These are phyloP conservation scores for Drosophila grimshawi DNA, from an alignment of 1,140 invertebrate genomes.

Conservation along the genomic window DNA sequence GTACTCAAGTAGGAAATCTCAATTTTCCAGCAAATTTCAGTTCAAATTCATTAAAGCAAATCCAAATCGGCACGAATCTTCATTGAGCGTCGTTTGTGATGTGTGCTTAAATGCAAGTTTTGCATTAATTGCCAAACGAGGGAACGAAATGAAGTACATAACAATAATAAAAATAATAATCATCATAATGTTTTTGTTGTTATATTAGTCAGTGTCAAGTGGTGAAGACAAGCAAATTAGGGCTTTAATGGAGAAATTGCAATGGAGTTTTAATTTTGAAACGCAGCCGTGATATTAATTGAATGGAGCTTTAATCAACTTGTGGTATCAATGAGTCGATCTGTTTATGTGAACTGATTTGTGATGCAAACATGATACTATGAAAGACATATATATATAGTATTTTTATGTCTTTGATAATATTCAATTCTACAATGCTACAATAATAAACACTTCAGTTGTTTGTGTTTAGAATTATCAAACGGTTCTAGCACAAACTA, in stretches of 20 bases:
- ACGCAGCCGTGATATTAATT: not conserved
- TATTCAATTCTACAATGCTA: no score
- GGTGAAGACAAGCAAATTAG: slow-evolving; percentile 7
- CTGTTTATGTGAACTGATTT: not conserved
- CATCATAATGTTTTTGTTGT: slow-evolving; percentile 28
- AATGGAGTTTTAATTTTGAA: not conserved
- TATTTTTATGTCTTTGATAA: no score
- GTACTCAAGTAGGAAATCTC: slow-evolving; percentile 77
- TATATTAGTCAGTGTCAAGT: slow-evolving; percentile 26
- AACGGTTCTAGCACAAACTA: not conserved
- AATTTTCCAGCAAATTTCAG: slow-evolving; percentile 72
- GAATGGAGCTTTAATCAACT: not conserved
- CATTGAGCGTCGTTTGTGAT: slow-evolving; percentile 16
- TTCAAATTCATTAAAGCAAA: slow-evolving; percentile 55
- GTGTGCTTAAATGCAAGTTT: slow-evolving; percentile 57
- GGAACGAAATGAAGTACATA: slow-evolving; percentile 4
- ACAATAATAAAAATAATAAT: slow-evolving; percentile 13
- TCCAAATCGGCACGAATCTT: slow-evolving; percentile 49
- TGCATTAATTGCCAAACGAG: slow-evolving; percentile 53
- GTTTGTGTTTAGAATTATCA: not conserved
- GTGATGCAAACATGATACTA: not conserved
- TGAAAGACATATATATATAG: no score
- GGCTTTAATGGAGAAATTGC: slow-evolving; percentile 16
- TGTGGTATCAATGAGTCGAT: not conserved
- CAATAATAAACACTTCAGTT: not conserved